phyloP scores from a whole-genome alignment of 2,113 vertebrate genomes.

The Alces alces region DNA sequence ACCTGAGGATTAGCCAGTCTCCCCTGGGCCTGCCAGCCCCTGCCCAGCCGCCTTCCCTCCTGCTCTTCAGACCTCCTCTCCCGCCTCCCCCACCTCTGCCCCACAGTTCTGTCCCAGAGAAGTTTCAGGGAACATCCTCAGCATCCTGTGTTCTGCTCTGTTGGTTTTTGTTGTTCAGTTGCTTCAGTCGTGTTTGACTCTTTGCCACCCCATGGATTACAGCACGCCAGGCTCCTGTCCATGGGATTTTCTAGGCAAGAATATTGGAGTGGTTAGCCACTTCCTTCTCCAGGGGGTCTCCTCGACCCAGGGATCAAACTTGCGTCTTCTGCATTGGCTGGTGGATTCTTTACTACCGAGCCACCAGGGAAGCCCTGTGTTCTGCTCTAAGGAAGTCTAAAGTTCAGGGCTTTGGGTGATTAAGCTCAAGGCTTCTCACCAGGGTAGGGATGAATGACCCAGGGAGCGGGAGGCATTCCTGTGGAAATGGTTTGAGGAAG shows the following conservation, averaged over 20 bases:
- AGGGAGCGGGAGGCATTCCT: not conserved
- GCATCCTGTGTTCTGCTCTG: not conserved
- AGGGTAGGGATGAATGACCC: conserved; percentile 30
- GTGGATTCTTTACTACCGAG: not conserved
- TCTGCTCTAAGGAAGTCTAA: conserved; percentile 30
- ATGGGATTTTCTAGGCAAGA: not conserved
- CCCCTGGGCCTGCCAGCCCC: not conserved
- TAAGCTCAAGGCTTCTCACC: not conserved
- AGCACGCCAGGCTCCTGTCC: not conserved
- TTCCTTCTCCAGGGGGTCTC: not conserved
- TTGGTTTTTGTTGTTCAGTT: not conserved
- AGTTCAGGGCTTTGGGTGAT: conserved; percentile 26
- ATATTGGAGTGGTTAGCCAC: not conserved
- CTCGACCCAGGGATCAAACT: not conserved
- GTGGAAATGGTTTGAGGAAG: not conserved
- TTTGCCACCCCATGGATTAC: not conserved
- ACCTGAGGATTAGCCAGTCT: not conserved
- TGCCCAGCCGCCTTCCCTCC: not conserved
- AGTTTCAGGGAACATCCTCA: not conserved
- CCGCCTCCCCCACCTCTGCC: not conserved
- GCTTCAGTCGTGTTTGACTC: not conserved
- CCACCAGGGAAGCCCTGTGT: not conserved
- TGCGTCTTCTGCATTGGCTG: not conserved
- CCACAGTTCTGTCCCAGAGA: not conserved
- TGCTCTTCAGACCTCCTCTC: not conserved